phyloP scores from a whole-genome alignment of 2,888 invertebrate species.

The Metallyticus violacea region DNA sequence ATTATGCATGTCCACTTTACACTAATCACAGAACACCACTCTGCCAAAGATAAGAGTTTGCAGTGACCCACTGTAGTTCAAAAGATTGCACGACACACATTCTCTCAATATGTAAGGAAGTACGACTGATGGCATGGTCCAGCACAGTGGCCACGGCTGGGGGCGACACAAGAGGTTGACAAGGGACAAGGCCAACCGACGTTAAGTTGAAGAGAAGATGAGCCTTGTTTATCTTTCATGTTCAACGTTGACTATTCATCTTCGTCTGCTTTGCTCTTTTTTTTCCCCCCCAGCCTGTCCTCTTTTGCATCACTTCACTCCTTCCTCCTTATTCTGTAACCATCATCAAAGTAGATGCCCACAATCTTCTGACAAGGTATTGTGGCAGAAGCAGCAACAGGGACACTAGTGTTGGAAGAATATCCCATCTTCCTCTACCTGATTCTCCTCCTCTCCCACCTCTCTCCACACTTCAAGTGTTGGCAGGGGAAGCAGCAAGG shows the following conservation, averaged over 20 bases:
- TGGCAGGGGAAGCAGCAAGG: neutral
- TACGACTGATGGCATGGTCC: slow-evolving; percentile 1
- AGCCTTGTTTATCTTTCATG: slow-evolving; percentile 28
- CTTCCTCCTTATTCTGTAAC: neutral
- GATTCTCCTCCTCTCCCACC: neutral
- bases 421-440: neutral
- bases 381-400: neutral
- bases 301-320: slow-evolving; percentile 26
- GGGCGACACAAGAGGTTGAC: slow-evolving; percentile 21
- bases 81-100: slow-evolving; percentile 8
- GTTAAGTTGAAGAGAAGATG: slow-evolving; percentile 3
- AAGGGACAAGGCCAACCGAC: slow-evolving; percentile 21
- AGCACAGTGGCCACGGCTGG: slow-evolving; percentile 12
- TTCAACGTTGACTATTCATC: slow-evolving; percentile 17
- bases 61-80: neutral
- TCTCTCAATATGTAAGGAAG: neutral
- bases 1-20: neutral
- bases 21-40: neutral
- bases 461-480: neutral
- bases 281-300: slow-evolving; percentile 3
- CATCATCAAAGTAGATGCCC: neutral
- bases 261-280: slow-evolving; percentile 2
- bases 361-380: too few relatives aligned
- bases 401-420: neutral
- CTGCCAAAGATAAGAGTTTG: too few relatives aligned